phyloP scores from a whole-genome alignment of 2,888 invertebrate genomes.

The Ischnura elegans region DNA sequence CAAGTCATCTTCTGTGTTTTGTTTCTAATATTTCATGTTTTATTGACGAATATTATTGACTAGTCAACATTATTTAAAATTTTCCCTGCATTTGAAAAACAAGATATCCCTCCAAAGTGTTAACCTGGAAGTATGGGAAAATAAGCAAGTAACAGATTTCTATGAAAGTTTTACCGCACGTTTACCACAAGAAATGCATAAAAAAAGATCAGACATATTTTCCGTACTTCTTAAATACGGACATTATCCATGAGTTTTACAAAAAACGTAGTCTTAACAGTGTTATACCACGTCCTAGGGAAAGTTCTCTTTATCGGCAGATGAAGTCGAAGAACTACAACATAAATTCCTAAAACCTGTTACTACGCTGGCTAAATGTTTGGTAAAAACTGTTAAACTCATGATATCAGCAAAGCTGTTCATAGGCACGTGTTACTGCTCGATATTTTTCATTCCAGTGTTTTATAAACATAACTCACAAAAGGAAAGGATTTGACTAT shows the following conservation, averaged over 20 bases:
- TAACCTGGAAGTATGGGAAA: neutral
- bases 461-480: neutral
- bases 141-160: neutral
- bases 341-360: too few species aligned
- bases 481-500: neutral
- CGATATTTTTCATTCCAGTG: too few species aligned
- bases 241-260: neutral
- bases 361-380: too few species aligned
- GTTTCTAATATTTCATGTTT: neutral
- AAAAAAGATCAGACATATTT: neutral
- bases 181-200: constrained; percentile 19
- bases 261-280: neutral
- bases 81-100: neutral
- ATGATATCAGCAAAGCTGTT: too few species aligned
- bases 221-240: neutral
- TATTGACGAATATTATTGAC: neutral
- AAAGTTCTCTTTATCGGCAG: too few species aligned
- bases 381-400: too few species aligned
- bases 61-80: neutral
- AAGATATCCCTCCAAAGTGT: neutral
- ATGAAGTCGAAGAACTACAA: too few species aligned
- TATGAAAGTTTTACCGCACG: neutral
- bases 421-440: too few species aligned
- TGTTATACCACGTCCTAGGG: too few species aligned
- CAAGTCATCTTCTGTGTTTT: too few species aligned